Percentiles rank a stretch among this genome's conserved stretches.
phyloP scores from a whole-genome alignment of 2,888 invertebrate genomes.

The Rhagophthalmus giganteus region DNA sequence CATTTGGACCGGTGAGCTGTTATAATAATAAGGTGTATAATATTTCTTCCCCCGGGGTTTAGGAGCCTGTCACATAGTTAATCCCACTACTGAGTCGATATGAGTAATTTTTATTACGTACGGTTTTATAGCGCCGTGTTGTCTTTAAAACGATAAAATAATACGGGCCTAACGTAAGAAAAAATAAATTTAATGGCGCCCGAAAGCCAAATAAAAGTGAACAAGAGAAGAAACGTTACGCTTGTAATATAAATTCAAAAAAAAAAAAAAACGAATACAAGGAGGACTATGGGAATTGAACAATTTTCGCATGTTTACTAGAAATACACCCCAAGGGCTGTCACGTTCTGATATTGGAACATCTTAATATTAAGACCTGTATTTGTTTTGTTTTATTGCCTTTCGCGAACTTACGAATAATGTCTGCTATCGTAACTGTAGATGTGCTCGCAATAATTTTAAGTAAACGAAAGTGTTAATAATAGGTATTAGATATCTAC shows the following conservation, averaged over 20 bases:
- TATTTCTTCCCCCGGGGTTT: conserved; percentile 21
- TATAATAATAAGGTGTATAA: conserved; percentile 21
- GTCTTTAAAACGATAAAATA: conserved; percentile 9
- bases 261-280: conserved; percentile 11
- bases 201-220: conserved; percentile 4
- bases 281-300: conserved; percentile 22
- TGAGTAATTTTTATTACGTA: conserved; percentile 24
- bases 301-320: conserved; percentile 26
- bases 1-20: conserved; percentile 18
- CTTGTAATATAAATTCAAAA: conserved; percentile 24
- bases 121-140: conserved; percentile 13
- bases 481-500: no score
- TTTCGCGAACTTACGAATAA: no score
- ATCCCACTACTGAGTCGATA: conserved; percentile 21
- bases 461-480: no score
- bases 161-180: conserved; percentile 1
- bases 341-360: conserved; percentile 11
- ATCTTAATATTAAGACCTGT: conserved; percentile 11
- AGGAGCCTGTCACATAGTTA: conserved; percentile 20
- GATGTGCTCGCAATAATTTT: no score
- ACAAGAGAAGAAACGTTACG: conserved; percentile 1
- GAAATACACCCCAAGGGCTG: conserved; percentile 23
- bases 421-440: no score
- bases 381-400: conserved; percentile 12
- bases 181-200: conserved; percentile 14